Base-by-base conservation (phyloP, 2,113 vertebrate species). In the Chaenocephalus aceratus region DNA sequence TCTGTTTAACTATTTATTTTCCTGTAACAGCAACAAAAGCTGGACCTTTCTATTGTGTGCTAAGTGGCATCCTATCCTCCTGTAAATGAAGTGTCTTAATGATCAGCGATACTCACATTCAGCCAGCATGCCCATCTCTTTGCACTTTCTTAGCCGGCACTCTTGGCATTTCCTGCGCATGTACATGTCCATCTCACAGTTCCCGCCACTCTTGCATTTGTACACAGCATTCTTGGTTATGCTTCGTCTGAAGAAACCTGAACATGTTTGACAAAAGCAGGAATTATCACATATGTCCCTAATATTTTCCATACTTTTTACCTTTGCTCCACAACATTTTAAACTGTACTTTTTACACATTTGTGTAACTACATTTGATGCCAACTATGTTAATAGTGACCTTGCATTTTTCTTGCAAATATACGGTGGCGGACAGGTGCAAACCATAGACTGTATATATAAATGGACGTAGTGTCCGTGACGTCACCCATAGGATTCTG, bases 121-220 rank as follows among this genome's bases (percentile, higher is more conserved):
- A 85, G 98, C 97, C 92, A 99, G 95, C 98, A 99, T 99, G 70
- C 98, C 98, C 96, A 98, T 97, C 90, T 98, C 96, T 86, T 96
- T 99, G 95, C 98, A 99, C 79, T 99, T 99, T 88, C 97, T 94
- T 15, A 99, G 96, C 15, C 98, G 96, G 15, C 98, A 99, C 71
- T 99, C 97, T 78, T 99, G 98, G 84, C 98, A 99, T 82, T 99
- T 99, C 64, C 98, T 96, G 54, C 98, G 95, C 98, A 99, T 99
- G 85, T 99, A 99, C 98, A 99, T 99, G 86, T 99, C 98, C 98
- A 99, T 99, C 94, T 99, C 98, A 4, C 98, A 99, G 94, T 96
- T 97, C 66, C 98, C 97, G 18, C 97, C 98, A 0, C 95, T 99
- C 93, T 99, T 99, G 90, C 98, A 99, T 86, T 97, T 99, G 94